Base-by-base conservation (phyloP, 1,140 invertebrate genomes). In the Cydia strobilella region DNA sequence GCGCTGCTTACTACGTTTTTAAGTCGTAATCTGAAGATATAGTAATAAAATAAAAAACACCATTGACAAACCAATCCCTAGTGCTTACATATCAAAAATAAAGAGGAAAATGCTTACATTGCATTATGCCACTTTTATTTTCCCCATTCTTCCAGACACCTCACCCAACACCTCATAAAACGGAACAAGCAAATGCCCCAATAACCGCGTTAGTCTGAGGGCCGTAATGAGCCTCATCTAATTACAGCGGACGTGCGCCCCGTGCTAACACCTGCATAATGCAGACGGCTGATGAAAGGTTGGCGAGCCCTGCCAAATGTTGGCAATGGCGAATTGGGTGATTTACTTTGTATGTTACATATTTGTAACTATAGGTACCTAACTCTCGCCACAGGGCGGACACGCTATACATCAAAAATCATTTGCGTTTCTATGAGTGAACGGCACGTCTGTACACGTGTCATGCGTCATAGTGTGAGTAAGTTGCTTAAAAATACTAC, bases 171-270 rank as follows among this genome's bases (percentile, higher is more conserved):
- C 54, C 18, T 59, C 54, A 59, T 59, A 59, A 59, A 59, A 6
- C 20, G 54, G 54, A 20, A 59, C n/a, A 59, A 59, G 18, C 54
- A 23, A 59, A 59, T 59, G 54, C 54, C 20, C 48, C 48, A 51
- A 59, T 59, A 59, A 59, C 20, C 54, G 20, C 54, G 54, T 59
- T 59, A 59, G 54, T 59, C 54, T 20, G 63, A 69, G 63, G 62
- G 65, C 31, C 65, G 65, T 69, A 69, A 69, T 69, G 65, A 69
- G 65, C 65, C 65, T 69, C 65, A 69, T 69, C 65, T 69, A 69
- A 69, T 69, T 69, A 69, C 65, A n/a, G 27, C n/a, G 65, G 65
- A 69, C 65, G 65, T 69, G 65, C 35, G 31, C 65, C 6, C 65
- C 15, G 31, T 69, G 65, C 65, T 39, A 69, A 69, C 65, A 69